Percentiles rank a stretch among this genome's conserved stretches.
Conservation (phyloP, 1,140 invertebrate species). For the Ladona fulva region DNA sequence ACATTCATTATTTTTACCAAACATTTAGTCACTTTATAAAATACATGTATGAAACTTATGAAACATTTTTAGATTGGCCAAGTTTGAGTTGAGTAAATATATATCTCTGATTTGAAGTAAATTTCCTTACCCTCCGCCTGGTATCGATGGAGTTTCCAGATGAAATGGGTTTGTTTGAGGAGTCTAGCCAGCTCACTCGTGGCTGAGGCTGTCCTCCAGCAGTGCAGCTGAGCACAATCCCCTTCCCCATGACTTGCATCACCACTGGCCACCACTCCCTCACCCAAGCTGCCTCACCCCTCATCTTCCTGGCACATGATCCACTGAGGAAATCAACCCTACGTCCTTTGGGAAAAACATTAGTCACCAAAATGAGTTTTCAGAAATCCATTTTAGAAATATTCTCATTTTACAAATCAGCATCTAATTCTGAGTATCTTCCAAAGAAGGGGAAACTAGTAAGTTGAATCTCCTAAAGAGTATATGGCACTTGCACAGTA, state of each 20-base stretch:
- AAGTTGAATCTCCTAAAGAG: too few relatives aligned
- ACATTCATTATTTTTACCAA: too few relatives aligned
- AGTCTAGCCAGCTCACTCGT: conserved; percentile 54
- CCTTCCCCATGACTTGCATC: conserved; percentile 45
- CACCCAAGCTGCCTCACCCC: background rate
- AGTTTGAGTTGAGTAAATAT: background rate
- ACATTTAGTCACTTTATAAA: too few relatives aligned
- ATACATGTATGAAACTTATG: too few relatives aligned
- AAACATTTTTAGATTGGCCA: background rate
- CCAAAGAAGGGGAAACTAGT: too few relatives aligned
- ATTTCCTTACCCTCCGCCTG: conserved; percentile 37
- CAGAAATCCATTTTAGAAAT: too few relatives aligned
- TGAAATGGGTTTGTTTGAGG: conserved; percentile 42
- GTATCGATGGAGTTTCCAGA: conserved; percentile 32
- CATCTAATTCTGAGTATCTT: too few relatives aligned
- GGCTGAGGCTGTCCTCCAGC: conserved; percentile 52
- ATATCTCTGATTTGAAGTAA: background rate
- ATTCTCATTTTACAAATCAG: too few relatives aligned
- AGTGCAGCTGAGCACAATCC: conserved; percentile 59
- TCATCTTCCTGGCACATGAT: background rate
- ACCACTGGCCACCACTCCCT: conserved; percentile 34
- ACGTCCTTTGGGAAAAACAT: too few relatives aligned
- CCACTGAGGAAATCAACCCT: too few relatives aligned
- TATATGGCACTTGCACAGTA: too few relatives aligned
- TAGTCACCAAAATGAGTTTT: too few relatives aligned